Base-by-base conservation (phyloP, 2,113 vertebrate genomes). In the Cnemophilus loriae region DNA sequence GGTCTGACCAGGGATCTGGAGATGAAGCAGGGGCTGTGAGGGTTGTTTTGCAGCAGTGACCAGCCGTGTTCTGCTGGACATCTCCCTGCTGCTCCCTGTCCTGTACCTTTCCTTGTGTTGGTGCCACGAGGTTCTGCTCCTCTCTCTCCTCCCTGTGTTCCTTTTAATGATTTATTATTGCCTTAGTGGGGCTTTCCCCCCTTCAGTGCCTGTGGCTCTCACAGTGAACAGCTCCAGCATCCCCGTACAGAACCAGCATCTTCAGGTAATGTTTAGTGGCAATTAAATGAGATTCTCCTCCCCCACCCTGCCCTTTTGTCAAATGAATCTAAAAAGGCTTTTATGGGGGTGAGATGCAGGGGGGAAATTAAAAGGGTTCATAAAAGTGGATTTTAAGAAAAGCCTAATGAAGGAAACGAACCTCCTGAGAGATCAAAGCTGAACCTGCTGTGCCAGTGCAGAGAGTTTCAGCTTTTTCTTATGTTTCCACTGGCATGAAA, bases 371-470 rank as follows among this genome's bases (percentile, higher is more conserved):
- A 97, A 94, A 86, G 60, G 11, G 33, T 94, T 95, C 92, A 59
- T 96, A 92, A 97, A 97, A 96, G 93, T 71, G 88, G 82, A 86
- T 97, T 96, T 97, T 88, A 90, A 94, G 96, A 86, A 97, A 94
- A 92, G 88, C 85, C 79, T 96, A 95, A 96, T 95, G 96, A 96
- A 90, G 93, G 93, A 96, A 96, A 93, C 49, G 83, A 96, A 96
- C 96, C 95, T 97, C 95, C 95, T 81, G 93, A 88, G 95, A 97
- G 96, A 96, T 97, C 96, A 96, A 97, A 97, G 95, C 90, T 92
- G 92, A 94, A 96, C 95, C 96, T 92, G 92, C 93, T 95, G 94
- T 89, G 95, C 92, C 95, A 92, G 68, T 71, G 80, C 73, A 44
- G 47, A 94, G 96, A 86, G 67, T 63, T 90, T 77, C 79, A 91